Evolutionary conservation across 2,888 invertebrate species (phyloP).

Genomic region (Dermolepida albohirtum): DNA sequence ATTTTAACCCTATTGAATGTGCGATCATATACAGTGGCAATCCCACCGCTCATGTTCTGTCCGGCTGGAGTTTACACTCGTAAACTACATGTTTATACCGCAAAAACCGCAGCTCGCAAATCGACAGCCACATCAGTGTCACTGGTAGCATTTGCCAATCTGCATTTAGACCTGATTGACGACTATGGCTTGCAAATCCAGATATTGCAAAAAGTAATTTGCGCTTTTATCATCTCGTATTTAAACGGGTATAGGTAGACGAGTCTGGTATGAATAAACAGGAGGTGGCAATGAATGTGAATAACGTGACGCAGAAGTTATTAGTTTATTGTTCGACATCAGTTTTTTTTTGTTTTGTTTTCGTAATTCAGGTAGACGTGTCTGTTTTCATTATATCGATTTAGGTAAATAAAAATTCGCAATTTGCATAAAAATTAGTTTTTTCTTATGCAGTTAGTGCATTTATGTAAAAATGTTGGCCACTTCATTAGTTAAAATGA

Average conservation of each 20-base stretch:
- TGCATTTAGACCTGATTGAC: constrained; percentile 63
- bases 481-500: no score
- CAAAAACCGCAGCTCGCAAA: constrained; percentile 67
- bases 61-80: constrained; percentile 62
- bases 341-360: constrained; percentile 15
- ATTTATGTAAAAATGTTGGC: no score
- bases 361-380: neutral
- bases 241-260: constrained; percentile 26
- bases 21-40: constrained; percentile 62
- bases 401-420: no score
- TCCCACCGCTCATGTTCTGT: constrained; percentile 64
- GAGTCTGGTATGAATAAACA: constrained; percentile 2
- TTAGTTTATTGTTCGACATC: constrained; percentile 30
- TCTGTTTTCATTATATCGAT: constrained; percentile 9
- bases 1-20: constrained; percentile 60
- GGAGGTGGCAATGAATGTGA: constrained; percentile 34
- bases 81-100: constrained; percentile 67
- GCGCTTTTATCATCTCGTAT: constrained; percentile 44
- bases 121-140: constrained; percentile 65
- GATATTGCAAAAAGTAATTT: constrained; percentile 46
- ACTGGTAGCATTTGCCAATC: constrained; percentile 62
- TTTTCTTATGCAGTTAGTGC: no score
- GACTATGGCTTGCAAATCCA: constrained; percentile 54
- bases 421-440: no score
- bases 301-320: constrained; percentile 35